Percentiles rank a stretch among this genome's conserved stretches.
Evolutionary conservation across 2,797 vertebrate species (phyloP).

Genomic region (Philypnodon macrostomus): DNA sequence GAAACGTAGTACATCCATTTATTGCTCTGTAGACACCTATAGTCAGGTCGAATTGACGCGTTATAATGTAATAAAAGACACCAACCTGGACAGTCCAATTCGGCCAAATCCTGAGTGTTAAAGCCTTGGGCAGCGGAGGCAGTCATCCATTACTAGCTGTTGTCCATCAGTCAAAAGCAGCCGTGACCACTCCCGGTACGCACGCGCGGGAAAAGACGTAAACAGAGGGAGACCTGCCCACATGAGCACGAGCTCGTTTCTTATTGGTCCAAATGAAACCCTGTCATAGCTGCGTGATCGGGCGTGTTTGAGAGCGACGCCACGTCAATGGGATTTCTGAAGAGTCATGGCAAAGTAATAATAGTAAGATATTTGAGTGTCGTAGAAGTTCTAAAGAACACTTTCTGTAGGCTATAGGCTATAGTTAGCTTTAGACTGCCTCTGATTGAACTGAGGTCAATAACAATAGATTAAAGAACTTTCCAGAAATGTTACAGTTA

Average conservation of each 20-base stretch:
- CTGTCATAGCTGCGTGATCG: neutral
- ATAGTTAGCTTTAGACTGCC: too few relatives aligned
- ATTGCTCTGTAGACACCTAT: too few relatives aligned
- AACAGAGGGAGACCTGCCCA: conserved; percentile 28
- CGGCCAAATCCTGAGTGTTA: conserved; percentile 45
- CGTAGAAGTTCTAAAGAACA: too few relatives aligned
- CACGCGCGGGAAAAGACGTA: conserved; percentile 51
- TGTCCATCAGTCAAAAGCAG: conserved; percentile 25
- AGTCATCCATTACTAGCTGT: conserved; percentile 44
- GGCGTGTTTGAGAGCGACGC: conserved; percentile 7
- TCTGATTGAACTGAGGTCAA: too few relatives aligned
- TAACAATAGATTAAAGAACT: too few relatives aligned
- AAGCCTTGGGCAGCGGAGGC: conserved; percentile 52
- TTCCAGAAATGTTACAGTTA: too few relatives aligned
- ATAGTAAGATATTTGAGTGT: too few relatives aligned
- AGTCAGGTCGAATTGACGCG: neutral
- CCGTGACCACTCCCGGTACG: too few relatives aligned
- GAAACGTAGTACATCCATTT: too few relatives aligned
- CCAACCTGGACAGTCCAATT: conserved; percentile 60
- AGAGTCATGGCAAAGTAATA: neutral
- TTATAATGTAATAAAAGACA: neutral
- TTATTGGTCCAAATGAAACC: conserved; percentile 39
- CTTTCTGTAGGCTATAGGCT: too few relatives aligned
- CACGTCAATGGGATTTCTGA: conserved; percentile 36
- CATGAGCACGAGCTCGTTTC: neutral